Evolutionary conservation across 1,140 invertebrate species (phyloP).

Genomic region (Drosophila sturtevanti): DNA sequence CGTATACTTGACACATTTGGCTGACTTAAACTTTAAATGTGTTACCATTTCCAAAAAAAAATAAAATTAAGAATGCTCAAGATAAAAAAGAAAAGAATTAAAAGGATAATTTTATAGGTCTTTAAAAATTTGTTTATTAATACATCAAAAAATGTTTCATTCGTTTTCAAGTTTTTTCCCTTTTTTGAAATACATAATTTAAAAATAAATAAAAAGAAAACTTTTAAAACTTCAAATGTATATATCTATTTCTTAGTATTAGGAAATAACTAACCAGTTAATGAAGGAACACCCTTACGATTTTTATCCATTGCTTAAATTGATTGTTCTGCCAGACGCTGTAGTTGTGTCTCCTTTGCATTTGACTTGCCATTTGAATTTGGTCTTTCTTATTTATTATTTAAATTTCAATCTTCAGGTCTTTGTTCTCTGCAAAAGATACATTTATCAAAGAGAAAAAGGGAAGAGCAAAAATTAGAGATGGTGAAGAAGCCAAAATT

Average conservation of each 20-base stretch:
- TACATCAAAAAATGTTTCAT: too few relatives aligned
- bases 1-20: slow-evolving; percentile 9
- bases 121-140: too few relatives aligned
- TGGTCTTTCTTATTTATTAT: slow-evolving; percentile 33
- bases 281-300: neutral
- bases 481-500: neutral
- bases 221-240: too few relatives aligned
- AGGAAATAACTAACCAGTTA: too few relatives aligned
- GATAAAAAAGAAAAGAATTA: neutral
- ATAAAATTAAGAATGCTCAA: neutral
- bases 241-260: too few relatives aligned
- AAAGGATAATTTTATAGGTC: too few relatives aligned
- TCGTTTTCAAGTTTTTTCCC: too few relatives aligned
- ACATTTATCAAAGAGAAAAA: slow-evolving; percentile 19
- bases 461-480: neutral
- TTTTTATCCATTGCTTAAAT: slow-evolving; percentile 1
- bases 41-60: neutral
- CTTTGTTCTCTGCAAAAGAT: slow-evolving; percentile 8
- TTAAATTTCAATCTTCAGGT: slow-evolving; percentile 34
- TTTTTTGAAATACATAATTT: neutral
- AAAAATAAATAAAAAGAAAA: neutral
- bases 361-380: slow-evolving; percentile 20
- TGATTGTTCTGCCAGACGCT: neutral
- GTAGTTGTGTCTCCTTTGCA: neutral
- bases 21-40: neutral